Evolutionary conservation across 2,888 invertebrate species (phyloP), one percentile per base, ranked within the genome.

Genomic region (Pharmacophagus antenor): DNA sequence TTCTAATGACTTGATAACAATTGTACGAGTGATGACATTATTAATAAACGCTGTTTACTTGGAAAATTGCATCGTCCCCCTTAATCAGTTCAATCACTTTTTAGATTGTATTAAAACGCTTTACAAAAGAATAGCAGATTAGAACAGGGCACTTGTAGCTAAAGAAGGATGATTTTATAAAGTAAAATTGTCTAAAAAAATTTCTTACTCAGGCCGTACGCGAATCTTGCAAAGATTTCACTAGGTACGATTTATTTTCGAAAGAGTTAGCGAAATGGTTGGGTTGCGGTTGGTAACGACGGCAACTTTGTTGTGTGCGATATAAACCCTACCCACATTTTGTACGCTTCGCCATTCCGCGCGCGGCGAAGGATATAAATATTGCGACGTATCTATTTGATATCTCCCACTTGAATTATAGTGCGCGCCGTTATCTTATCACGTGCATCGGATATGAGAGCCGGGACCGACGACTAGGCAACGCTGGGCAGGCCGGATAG

Each of bases 361-460:
- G 18, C 21, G 22, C 48, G 48, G 52, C 51, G 27, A 25, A 12
- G 56, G 56, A 37, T 56, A 61, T 61, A 57, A 61, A 61, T 61
- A 61, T 52, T 56, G 56, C 61, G 56, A 53, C 53, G 56, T 61
- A 61, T 61, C 61, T 61, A 61, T 61, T 61, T 61, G 61, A 61
- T 61, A 61, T 61, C 61, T 53, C 52, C 47, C 52, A 57, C 31
- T 56, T 61, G 61, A 61, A 56, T 61, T 61, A 61, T 61, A 54
- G 18, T 23, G 56, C 48, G 58, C 49, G 49, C 63, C 51, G 58
- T 65, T 64, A 63, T 60, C 64, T 63, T 56, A 64, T 61, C 65
- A 63, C 62, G 62, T 61, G 61, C 52, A 61, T 61, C 61, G 56
- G 53, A 61, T 56, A 61, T 56, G 53, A 56, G 61, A 49, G 25